Base-by-base conservation (phyloP, 2,888 invertebrate genomes). In the Eucera pruinosa region DNA sequence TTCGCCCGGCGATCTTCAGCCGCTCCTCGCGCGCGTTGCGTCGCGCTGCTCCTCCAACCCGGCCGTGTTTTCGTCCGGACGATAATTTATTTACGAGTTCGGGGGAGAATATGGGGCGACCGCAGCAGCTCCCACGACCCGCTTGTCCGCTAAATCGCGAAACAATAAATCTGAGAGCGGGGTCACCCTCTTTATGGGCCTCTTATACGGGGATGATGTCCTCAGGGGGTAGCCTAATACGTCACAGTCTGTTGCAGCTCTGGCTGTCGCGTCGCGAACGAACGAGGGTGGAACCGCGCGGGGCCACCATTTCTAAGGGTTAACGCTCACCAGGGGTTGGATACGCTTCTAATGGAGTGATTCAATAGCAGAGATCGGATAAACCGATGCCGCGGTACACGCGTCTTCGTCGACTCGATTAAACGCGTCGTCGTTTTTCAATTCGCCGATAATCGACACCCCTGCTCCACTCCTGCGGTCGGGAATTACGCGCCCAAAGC, bases 181-280 rank as follows among this genome's bases (percentile, higher is more conserved):
- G 76, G 69, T 82, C 86, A 86, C 84, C 85, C 84, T 85, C 85
- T 89, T 89, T 86, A 86, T 82, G 83, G 84, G 80, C 83, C 90
- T 90, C 89, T 89, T 88, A 88, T 82, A 69, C 78, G 82, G 82
- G 87, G 87, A 89, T 89, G 89, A 89, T 89, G 88, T 85, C 86
- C 87, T 86, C 82, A 78, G 89, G 89, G 91, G 91, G 89, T 88
- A 87, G 90, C 88, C 89, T 92, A 92, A 92, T 92, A 91, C 89
- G 92, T 92, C 92, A 92, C 91, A 92, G 92, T 92, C 91, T 89
- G 91, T 90, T 91, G 91, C 91, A 92, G 91, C 84, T 89, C 85
- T 89, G 86, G 89, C 85, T 77, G 86, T 70, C 69, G 71, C n/a
- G n/a, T n/a, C n/a, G 69, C 71, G 81, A 39, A n/a, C n/a, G 43